Conservation (phyloP, 2,888 invertebrate genomes). For the Cerastis rubricosa region DNA sequence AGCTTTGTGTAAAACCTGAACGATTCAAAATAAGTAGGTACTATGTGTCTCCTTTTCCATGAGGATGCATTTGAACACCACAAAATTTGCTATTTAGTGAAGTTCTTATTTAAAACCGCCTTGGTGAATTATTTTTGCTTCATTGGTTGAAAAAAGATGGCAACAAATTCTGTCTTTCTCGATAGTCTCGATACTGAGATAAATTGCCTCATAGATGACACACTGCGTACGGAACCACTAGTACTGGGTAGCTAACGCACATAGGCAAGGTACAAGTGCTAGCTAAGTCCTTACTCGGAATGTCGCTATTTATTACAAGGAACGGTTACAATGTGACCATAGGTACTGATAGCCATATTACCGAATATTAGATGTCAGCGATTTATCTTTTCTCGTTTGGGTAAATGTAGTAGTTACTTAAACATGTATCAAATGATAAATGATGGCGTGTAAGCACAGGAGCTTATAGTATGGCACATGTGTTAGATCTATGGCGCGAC, state of each 20-base stretch:
- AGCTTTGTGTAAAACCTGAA: background rate
- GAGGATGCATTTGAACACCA: background rate
- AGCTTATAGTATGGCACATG: constrained; percentile 66
- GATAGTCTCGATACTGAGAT: background rate
- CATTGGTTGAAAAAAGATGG: background rate
- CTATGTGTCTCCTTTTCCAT: background rate
- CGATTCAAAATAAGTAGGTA: background rate
- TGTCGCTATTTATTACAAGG: too few species aligned
- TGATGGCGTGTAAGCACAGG: constrained; percentile 50
- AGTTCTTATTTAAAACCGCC: background rate
- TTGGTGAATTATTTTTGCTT: background rate
- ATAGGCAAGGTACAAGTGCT: background rate
- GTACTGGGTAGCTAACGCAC: background rate
- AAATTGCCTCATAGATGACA: background rate
- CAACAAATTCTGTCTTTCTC: background rate
- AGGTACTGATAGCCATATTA: background rate
- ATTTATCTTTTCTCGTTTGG: background rate
- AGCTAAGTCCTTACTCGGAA: background rate
- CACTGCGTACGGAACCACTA: background rate
- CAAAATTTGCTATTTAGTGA: background rate
- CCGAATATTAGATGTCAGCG: background rate
- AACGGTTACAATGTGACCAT: background rate
- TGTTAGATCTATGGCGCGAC: constrained; percentile 76
- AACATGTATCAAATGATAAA: constrained; percentile 3
- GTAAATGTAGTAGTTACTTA: background rate